Base-by-base conservation (phyloP, 2,888 invertebrate genomes). In the Harpalus rufipes region DNA sequence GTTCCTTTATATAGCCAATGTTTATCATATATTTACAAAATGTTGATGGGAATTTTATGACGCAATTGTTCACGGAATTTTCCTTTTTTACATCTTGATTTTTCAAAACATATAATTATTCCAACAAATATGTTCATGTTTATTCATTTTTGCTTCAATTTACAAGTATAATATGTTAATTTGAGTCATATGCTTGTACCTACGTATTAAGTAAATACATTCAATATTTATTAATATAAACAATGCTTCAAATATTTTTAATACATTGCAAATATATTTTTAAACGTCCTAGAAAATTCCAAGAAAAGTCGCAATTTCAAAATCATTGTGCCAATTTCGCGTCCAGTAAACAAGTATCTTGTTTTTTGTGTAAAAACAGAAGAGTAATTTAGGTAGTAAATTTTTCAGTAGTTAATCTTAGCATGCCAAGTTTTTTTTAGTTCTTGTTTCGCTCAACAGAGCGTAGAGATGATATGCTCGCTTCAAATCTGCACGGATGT, bases 391-490 rank as follows among this genome's bases (percentile, higher is more conserved):
- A 14, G n/a, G 32, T 68, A 14, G 39, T 68, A 32, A 68, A 68
- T 68, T 68, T 68, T 68, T 68, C 14, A 68, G 68, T 68, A 32
- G 10, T 68, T 68, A 68, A 68, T 68, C 68, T 68, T 32, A 14
- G 32, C 68, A 68, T 68, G 32, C n/a, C 63, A 32, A 39, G 65
- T 32, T 21, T 21, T 25, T 18, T 63, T 68, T 68, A 32, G 14
- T 65, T 32, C 32, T 68, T 39, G 68, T 68, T 68, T 68, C 68
- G 68, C 68, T 68, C 68, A 68, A 32, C 68, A 39, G 68, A 68
- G 68, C 68, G 32, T 39, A 32, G 25, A 32, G 68, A 39, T 51
- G 44, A 51, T 51, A 51, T 51, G 44, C 44, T 51, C 12, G 44
- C 44, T 51, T 51, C 44, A 51, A 12, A 51, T 51, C 44, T 51